These are phyloP conservation scores for Pteropus rufus DNA, from an alignment of 2,797 vertebrate genomes.

Conservation along the genomic window DNA sequence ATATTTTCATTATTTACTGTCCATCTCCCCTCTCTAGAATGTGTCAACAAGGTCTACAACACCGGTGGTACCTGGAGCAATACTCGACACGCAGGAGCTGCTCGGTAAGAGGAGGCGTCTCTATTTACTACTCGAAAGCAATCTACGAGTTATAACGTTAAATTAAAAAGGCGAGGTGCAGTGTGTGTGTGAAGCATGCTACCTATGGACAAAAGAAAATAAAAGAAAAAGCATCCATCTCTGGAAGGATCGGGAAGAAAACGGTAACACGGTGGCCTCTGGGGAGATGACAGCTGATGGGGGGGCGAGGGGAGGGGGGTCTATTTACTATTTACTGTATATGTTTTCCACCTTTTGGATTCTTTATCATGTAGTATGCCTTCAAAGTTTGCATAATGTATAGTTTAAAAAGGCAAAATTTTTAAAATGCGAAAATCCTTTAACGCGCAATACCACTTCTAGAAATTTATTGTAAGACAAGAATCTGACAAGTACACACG, in stretches of 20 bases:
- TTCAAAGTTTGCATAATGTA: background rate
- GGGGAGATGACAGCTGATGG: too few species aligned
- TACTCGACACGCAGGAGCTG: background rate
- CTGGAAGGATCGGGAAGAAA: background rate
- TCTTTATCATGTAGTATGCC: background rate
- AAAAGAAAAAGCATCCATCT: background rate
- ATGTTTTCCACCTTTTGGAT: background rate
- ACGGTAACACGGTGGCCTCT: background rate
- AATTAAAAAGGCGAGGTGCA: background rate
- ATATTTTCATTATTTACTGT: background rate
- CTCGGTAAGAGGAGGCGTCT: background rate
- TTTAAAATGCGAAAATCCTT: background rate
- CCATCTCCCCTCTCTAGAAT: background rate
- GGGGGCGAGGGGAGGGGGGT: fast-evolving
- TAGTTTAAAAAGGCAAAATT: background rate
- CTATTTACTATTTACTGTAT: background rate
- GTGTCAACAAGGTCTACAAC: background rate
- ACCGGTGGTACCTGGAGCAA: background rate
- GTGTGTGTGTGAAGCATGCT: background rate
- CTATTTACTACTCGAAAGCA: background rate
- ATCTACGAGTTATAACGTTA: fast-evolving
- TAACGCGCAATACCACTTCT: background rate
- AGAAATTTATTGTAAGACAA: background rate
- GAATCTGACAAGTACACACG: background rate
- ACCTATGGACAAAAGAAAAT: background rate